phyloP scores from a whole-genome alignment of 1,140 invertebrate genomes.

The Pinna nobilis region DNA sequence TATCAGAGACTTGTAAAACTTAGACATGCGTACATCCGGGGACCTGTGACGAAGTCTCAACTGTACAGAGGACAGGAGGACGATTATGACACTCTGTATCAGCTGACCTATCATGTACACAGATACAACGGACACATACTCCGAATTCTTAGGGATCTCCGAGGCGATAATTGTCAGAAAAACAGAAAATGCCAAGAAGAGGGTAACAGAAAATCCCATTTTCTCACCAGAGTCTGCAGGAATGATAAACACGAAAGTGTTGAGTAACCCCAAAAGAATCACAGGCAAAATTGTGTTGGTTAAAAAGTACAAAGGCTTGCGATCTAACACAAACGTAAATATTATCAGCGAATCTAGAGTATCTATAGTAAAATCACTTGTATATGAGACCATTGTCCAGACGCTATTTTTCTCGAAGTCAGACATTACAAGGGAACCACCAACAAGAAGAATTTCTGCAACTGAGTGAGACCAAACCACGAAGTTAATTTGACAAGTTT shows the following conservation, averaged over 20 bases:
- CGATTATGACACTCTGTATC: background rate
- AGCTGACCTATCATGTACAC: background rate
- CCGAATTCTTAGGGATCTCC: background rate
- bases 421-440: background rate
- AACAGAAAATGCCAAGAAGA: conserved; percentile 3
- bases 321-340: background rate
- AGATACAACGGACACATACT: background rate
- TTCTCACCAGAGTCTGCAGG: conserved; percentile 20
- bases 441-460: background rate
- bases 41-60: background rate
- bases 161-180: conserved; percentile 12
- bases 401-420: conserved; percentile 12
- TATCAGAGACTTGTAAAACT: too few relatives aligned
- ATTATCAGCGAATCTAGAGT: background rate
- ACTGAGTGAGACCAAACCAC: conserved; percentile 27
- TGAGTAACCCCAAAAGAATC: conserved; percentile 11
- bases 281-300: conserved; percentile 12
- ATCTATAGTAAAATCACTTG: background rate
- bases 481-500: conserved; percentile 41
- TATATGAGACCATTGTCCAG: conserved; percentile 21
- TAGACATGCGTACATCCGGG: too few relatives aligned
- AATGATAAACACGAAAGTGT: conserved; percentile 9
- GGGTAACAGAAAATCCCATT: conserved; percentile 7
- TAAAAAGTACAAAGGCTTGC: conserved; percentile 4
- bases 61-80: background rate